A percentile compares a stretch with the other conserved stretches of the same genome.
These are phyloP conservation scores for Heterotilapia buettikoferi DNA, from an alignment of 2,113 vertebrate genomes.

Conservation along the genomic window DNA sequence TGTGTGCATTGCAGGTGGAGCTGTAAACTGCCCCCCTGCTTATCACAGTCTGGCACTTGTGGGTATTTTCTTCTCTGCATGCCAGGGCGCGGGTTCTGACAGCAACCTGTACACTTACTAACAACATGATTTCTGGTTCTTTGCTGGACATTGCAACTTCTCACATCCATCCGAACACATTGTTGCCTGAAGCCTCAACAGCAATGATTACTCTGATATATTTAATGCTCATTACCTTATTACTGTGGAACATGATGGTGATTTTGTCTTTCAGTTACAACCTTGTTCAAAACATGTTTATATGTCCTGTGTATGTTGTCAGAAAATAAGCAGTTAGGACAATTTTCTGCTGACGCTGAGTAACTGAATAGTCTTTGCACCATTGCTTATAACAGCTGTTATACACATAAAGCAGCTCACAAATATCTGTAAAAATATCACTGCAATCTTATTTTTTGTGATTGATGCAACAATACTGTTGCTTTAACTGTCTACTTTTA, in stretches of 20 bases:
- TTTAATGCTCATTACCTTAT: neutral
- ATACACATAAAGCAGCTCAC: neutral
- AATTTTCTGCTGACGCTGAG: neutral
- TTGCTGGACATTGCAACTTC: neutral
- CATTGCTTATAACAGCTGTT: neutral
- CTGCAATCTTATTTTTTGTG: neutral
- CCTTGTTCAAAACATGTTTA: neutral
- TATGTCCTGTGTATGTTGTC: neutral
- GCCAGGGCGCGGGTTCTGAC: neutral
- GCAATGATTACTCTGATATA: neutral
- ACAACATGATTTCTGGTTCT: neutral
- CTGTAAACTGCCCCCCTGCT: slow-evolving; percentile 18
- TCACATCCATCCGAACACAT: neutral
- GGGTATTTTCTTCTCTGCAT: neutral
- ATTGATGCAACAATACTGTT: neutral
- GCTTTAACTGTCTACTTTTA: neutral
- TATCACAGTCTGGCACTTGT: neutral
- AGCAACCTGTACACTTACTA: neutral
- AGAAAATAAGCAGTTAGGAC: neutral
- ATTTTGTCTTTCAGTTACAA: neutral
- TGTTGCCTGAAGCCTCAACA: neutral
- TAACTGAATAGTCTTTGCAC: neutral
- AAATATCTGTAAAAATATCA: neutral
- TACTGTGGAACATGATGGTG: neutral
- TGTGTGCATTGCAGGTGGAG: slow-evolving; percentile 6